Evolutionary conservation across 2,888 invertebrate species (phyloP).

Genomic region (Rhingia campestris): DNA sequence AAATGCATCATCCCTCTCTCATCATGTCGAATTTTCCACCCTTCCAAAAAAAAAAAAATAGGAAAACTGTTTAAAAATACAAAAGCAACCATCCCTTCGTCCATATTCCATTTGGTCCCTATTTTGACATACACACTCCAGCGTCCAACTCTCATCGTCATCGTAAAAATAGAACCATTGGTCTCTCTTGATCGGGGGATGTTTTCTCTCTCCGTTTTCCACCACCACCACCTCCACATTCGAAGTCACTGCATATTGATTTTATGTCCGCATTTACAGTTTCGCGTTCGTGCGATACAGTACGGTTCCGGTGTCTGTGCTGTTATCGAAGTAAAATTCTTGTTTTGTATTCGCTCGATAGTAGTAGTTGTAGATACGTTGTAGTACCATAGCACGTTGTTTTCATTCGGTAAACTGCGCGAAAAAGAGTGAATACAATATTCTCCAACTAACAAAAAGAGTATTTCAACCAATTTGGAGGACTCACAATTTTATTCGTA

Average conservation of each 20-base stretch:
- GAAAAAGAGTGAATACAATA: conserved; percentile 42
- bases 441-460: conserved; percentile 21
- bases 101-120: conserved; percentile 25
- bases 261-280: conserved; percentile 61
- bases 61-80: conserved; percentile 13
- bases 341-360: conserved; percentile 24
- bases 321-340: conserved; percentile 20
- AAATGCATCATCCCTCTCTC: conserved; percentile 42
- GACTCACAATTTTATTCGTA: conserved; percentile 1
- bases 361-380: conserved; percentile 28
- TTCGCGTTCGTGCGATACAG: conserved; percentile 65
- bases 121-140: conserved; percentile 14
- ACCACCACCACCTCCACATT: conserved; percentile 38
- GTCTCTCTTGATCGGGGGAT: conserved; percentile 51
- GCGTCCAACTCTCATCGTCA: neutral
- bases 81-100: conserved; percentile 41
- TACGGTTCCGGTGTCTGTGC: conserved; percentile 62
- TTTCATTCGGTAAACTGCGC: conserved; percentile 65
- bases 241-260: conserved; percentile 64
- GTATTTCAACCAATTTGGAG: conserved; percentile 1
- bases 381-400: conserved; percentile 63
- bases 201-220: conserved; percentile 45
- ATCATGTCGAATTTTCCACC: conserved; percentile 12
- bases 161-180: conserved; percentile 32
- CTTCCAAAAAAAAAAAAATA: neutral